Evolutionary conservation across 2,113 vertebrate genomes (phyloP).

Genomic region (Podiceps cristatus): DNA sequence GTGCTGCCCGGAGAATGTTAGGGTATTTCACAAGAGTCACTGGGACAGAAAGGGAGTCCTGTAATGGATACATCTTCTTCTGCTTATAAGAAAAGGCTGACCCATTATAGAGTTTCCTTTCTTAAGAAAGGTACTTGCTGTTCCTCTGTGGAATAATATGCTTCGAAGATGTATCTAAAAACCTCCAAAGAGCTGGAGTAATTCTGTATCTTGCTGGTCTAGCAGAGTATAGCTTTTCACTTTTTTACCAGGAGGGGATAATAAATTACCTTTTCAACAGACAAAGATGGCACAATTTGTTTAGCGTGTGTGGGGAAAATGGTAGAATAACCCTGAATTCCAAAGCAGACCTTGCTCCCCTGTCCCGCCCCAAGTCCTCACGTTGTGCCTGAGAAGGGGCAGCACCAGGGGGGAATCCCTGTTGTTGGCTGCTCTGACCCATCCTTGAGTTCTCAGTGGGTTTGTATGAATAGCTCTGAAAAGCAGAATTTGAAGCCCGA

Average conservation of each 20-base stretch:
- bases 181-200: neutral
- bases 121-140: slow-evolving; percentile 13
- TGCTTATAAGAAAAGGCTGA: neutral
- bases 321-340: neutral
- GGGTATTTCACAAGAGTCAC: neutral
- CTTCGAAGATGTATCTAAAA: neutral
- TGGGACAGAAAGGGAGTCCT: neutral
- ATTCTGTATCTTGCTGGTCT: neutral
- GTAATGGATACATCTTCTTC: neutral
- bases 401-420: neutral
- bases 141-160: slow-evolving; percentile 40
- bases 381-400: neutral
- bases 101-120: slow-evolving; percentile 15
- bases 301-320: neutral
- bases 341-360: neutral
- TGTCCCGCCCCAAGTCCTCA: neutral
- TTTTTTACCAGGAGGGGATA: neutral
- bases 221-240: neutral
- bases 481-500: neutral
- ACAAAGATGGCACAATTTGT: neutral
- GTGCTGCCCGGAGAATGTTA: neutral
- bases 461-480: neutral
- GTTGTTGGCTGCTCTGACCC: fast-evolving
- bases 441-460: fast-evolving
- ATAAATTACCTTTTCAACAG: neutral